Evolutionary conservation across 2,113 vertebrate genomes (phyloP).

Genomic region (Noturus placidus): DNA sequence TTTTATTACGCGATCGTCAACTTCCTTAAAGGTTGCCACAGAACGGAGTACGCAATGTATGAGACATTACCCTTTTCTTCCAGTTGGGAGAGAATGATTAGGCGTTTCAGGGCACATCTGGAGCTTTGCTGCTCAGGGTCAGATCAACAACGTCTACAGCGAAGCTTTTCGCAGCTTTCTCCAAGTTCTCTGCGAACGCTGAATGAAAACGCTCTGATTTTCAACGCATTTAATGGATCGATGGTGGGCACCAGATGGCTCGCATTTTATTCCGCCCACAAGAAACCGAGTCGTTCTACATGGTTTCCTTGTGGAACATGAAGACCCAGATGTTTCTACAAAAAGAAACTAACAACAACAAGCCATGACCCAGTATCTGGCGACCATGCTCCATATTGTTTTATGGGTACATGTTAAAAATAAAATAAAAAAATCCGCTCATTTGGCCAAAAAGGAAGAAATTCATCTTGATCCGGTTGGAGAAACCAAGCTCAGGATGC

Average conservation of each 20-base stretch:
- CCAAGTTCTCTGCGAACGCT: neutral
- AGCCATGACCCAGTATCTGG: constrained; percentile 23
- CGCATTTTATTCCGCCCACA: constrained; percentile 23
- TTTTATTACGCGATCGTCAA: constrained; percentile 12
- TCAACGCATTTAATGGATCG: constrained; percentile 36
- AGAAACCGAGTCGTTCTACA: constrained; percentile 27
- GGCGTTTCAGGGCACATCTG: constrained; percentile 37
- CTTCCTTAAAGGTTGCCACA: constrained; percentile 8
- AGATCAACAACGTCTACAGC: neutral
- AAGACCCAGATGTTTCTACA: constrained; percentile 29
- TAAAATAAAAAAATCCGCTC: neutral
- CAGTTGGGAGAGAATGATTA: constrained; percentile 31
- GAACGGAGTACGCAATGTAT: neutral
- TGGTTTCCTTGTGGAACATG: constrained; percentile 25
- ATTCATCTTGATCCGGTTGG: constrained; percentile 24
- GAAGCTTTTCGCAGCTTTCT: constrained; percentile 22
- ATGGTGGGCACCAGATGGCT: constrained; percentile 43
- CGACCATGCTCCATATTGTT: constrained; percentile 24
- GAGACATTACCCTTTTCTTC: constrained; percentile 32
- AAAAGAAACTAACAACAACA: neutral
- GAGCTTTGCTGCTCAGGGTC: constrained; percentile 21
- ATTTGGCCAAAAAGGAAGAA: constrained; percentile 19
- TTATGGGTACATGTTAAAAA: constrained; percentile 10
- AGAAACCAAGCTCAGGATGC: neutral
- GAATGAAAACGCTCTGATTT: constrained; percentile 12